Conservation (phyloP, 2,888 invertebrate species). For the Eilema depressum region DNA sequence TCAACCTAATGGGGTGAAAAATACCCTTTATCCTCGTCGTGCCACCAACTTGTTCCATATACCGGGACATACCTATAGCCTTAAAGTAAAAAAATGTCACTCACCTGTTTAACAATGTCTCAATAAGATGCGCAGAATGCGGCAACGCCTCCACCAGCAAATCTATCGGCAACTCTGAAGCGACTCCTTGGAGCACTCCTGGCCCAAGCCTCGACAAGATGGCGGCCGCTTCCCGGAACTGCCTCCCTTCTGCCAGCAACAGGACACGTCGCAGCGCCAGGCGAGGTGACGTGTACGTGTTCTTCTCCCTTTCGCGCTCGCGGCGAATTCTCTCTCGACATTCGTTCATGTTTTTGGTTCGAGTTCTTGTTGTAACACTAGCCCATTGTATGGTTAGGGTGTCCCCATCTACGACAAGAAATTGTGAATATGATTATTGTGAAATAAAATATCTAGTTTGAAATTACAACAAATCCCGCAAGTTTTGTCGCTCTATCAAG, state of each 20-base stretch:
- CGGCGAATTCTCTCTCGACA: conserved; percentile 91
- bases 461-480: not conserved
- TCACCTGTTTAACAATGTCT: conserved; percentile 92
- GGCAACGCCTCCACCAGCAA: conserved; percentile 96
- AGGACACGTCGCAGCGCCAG: conserved; percentile 90
- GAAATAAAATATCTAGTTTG: not conserved
- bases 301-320: conserved; percentile 88
- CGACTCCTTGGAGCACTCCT: conserved; percentile 92
- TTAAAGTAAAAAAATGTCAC: conserved; percentile 36
- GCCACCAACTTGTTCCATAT: too few relatives aligned
- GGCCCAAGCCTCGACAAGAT: conserved; percentile 93
- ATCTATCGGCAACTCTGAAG: conserved; percentile 94
- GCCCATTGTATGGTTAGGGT: conserved; percentile 66
- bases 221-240: conserved; percentile 96
- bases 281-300: conserved; percentile 89
- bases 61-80: not conserved
- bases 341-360: conserved; percentile 87
- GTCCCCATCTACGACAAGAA: conserved; percentile 37
- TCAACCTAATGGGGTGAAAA: not conserved
- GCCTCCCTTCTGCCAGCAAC: conserved; percentile 94
- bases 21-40: too few relatives aligned
- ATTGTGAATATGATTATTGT: not conserved
- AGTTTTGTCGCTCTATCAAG: not conserved
- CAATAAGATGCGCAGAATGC: conserved; percentile 94
- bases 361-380: conserved; percentile 60